These are phyloP conservation scores for Coreoperca whiteheadi DNA, from an alignment of 2,113 vertebrate species.

Conservation along the genomic window DNA sequence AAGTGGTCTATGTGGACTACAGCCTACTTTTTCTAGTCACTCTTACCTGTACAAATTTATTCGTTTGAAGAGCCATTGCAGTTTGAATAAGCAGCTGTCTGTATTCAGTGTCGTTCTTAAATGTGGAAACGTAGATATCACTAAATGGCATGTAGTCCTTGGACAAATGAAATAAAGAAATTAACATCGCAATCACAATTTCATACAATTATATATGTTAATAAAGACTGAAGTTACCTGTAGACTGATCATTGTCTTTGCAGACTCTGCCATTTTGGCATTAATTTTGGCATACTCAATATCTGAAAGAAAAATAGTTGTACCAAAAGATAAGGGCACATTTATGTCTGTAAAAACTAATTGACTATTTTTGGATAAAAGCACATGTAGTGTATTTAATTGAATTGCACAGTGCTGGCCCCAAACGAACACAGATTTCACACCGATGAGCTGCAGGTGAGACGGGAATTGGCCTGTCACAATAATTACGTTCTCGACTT, in stretches of 20 bases:
- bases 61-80: conserved; percentile 91
- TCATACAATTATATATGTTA: not conserved
- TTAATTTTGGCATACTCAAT: conserved; percentile 93
- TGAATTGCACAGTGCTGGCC: not conserved
- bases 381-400: not conserved
- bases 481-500: no score
- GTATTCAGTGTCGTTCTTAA: conserved; percentile 92
- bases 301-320: conserved; percentile 82
- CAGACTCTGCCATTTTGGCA: conserved; percentile 94
- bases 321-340: not conserved
- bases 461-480: no score
- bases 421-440: not conserved
- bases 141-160: conserved; percentile 97
- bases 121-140: conserved; percentile 90
- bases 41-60: conserved; percentile 96
- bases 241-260: conserved; percentile 88
- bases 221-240: conserved; percentile 87
- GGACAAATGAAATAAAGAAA: conserved; percentile 34
- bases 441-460: not conserved
- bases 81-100: conserved; percentile 91
- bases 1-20: not conserved
- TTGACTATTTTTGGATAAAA: not conserved
- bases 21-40: not conserved
- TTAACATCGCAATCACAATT: not conserved
- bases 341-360: not conserved